phyloP scores from a whole-genome alignment of 2,113 vertebrate species.

The Alethe diademata region DNA sequence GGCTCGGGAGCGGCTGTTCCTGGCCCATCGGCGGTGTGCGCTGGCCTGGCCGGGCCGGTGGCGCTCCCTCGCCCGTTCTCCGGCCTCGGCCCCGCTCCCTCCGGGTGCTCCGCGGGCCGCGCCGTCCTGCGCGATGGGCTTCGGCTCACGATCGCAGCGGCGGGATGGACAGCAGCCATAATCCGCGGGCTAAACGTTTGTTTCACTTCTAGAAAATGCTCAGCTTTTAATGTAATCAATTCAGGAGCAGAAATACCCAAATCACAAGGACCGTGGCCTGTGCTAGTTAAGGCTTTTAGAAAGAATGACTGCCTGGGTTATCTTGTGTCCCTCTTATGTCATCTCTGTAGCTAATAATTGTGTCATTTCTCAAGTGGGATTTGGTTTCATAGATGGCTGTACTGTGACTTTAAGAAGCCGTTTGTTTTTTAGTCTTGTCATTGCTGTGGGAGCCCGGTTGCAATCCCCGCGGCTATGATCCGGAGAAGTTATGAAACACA shows the following conservation, averaged over 20 bases:
- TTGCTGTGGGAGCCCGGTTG: background rate
- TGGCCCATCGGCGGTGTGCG: background rate
- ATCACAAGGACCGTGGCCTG: background rate
- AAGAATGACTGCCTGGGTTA: background rate
- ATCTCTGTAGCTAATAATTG: background rate
- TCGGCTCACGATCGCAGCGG: no score
- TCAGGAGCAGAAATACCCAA: background rate
- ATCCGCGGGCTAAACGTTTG: background rate
- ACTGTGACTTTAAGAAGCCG: background rate
- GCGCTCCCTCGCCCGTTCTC: background rate
- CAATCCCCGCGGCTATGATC: background rate
- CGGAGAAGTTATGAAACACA: background rate
- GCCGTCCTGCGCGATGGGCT: background rate
- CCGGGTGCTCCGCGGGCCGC: background rate
- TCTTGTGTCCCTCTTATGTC: background rate
- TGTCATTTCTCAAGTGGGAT: background rate
- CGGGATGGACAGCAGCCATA: fast-evolving
- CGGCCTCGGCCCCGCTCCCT: background rate
- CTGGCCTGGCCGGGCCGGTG: fast-evolving
- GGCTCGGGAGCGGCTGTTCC: background rate
- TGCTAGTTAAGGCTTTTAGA: background rate
- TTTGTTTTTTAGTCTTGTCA: background rate
- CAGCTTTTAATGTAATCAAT: fast-evolving
- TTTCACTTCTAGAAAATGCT: no score
- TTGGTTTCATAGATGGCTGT: background rate